phyloP scores from a whole-genome alignment of 37 sponge, comb jelly and placozoan genomes.

The Ianthella basta region DNA sequence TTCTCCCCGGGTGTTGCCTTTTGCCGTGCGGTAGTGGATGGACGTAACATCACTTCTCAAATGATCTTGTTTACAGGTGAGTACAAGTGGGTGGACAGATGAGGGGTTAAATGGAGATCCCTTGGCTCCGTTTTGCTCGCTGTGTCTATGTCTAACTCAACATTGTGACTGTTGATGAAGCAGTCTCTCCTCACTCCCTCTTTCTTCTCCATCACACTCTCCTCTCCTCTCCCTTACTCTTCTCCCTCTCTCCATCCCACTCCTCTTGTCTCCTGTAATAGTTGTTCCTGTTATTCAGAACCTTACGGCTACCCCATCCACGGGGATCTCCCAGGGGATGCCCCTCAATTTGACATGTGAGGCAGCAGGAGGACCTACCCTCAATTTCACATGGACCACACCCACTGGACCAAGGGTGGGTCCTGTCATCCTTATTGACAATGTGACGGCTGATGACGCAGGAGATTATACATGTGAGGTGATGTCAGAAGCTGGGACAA shows the following conservation, averaged over 20 bases:
- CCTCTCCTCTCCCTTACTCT: neutral
- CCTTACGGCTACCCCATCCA: no score
- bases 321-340: no score
- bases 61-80: neutral
- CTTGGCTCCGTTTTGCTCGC: no score
- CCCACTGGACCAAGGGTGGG: neutral
- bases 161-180: neutral
- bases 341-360: slow-evolving; percentile 1
- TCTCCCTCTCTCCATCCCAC: no score
- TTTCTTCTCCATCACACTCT: no score
- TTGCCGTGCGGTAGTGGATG: slow-evolving; percentile 12
- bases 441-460: neutral
- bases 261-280: no score
- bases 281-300: no score
- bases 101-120: no score
- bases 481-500: neutral
- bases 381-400: slow-evolving; percentile 7
- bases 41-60: neutral
- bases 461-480: slow-evolving; percentile 3
- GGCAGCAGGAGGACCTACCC: slow-evolving; percentile 19
- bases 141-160: neutral
- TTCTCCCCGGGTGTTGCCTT: neutral
- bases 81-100: no score
- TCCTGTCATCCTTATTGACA: neutral
- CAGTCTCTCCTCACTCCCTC: no score